Evolutionary conservation across 2,888 invertebrate genomes (phyloP), one percentile per base, ranked within the genome.

Genomic region (Cephonodes hylas): DNA sequence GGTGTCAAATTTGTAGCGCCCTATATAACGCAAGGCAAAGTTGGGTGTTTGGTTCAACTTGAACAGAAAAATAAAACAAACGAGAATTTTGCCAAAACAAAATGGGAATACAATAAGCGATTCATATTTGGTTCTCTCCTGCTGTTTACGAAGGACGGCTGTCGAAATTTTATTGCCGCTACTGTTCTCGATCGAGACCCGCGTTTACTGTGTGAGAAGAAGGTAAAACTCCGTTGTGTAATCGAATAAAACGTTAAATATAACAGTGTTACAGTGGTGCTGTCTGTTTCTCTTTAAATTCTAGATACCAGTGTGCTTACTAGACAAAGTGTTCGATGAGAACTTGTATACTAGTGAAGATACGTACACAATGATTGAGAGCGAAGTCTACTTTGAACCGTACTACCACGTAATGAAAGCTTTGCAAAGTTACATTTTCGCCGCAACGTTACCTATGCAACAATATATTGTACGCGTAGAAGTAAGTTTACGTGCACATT

Each of bases 381-480:
- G 96, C 57, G 94, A 94, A 65, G 95, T 96, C 0, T 97, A 96
- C 81, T 97, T 96, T 81, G 97, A 97, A 77, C 96, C 97, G 0
- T 97, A 97, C 78, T 91, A 93, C 64, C 95, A 96, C 70, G 95
- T 96, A 0, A 88, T 96, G 58, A 93, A 91, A 66, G 95, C 94
- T 42, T 80, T 97, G 25, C 94, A 96, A 77, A 86, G 87, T 4
- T 93, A 95, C 42, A 77, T 84, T 13, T 89, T 91, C 66, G 84
- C 91, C 1, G 77, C 88, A 2, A 88, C 93, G 45, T 93, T 97
- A 71, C 95, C 96, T 0, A 94, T 97, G 94, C 86, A 93, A 62
- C 91, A 94, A 63, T 96, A 96, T 76, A 94, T 97, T 44, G 91
- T 96, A 1, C 77, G 94, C 59, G 93, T 93, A 10, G 79, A 91